Evolutionary conservation across 2,113 vertebrate species (phyloP), one percentile per base, ranked within the genome.

Genomic region (Anser cygnoides): DNA sequence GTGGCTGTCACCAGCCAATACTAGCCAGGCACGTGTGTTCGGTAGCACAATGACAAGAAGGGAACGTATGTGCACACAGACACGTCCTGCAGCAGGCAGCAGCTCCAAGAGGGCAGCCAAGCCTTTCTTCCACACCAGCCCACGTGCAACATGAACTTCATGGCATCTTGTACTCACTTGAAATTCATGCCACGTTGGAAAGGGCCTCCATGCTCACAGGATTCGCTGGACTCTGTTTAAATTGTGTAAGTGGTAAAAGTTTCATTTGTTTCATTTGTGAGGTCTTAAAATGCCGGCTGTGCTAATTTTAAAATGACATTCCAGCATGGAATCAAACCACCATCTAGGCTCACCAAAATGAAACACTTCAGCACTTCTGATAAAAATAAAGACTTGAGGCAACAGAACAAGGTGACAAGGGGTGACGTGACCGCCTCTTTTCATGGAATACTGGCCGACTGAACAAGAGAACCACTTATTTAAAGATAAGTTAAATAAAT

Each of bases 221-320:
- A 81, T 37, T 75, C 70, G 33, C 0, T 21, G 19, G 15, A 33
- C 19, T 74, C 28, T 52, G 28, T 49, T 84, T n/a, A 15, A 81
- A 63, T 8, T 31, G 11, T 11, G 26, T 11, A 63, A 4, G 33
- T 20, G 35, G 35, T 31, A 59, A 14, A 78, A 85, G 49, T 62
- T 44, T 44, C 44, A 44, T 44, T 46, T 35, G 35, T 67, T 89
- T 71, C 31, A 14, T 46, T 61, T 65, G 31, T 17, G 52, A 76
- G 21, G 14, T 68, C 75, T 80, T 62, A 28, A 28, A 58, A 82
- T 0, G 0, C 13, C 39, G 43, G 55, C 8, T 6, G 43, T 26
- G 31, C 8, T 55, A 23, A 39, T 80, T 73, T 16, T 21, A 74
- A 91, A 65, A 39, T 9, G 29, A 52, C n/a, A 43, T 74, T 73